Conservation (phyloP, 2,888 invertebrate species). For the Diloba caeruleocephala region DNA sequence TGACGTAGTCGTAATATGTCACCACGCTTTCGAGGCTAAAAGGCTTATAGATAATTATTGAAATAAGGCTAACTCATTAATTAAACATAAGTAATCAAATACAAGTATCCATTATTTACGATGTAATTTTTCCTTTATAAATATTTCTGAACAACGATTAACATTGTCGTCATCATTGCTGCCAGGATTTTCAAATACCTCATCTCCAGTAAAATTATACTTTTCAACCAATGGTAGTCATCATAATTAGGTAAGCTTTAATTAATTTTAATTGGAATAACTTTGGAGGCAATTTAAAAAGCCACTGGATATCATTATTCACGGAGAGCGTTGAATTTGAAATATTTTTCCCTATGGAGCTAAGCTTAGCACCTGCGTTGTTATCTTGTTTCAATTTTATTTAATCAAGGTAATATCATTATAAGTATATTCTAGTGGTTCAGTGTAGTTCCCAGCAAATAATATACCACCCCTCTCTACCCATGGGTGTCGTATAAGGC, state of each 20-base stretch:
- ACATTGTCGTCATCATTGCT: conserved; percentile 13
- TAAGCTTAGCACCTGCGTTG: background rate
- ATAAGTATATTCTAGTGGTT: too few relatives aligned
- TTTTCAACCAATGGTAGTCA: conserved; percentile 31
- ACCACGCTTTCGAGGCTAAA: conserved; percentile 43
- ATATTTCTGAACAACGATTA: conserved; percentile 11
- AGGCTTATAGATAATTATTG: conserved; percentile 30
- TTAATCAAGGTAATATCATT: conserved; percentile 8
- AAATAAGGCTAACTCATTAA: conserved; percentile 40
- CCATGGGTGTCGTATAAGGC: too few relatives aligned
- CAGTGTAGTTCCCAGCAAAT: too few relatives aligned
- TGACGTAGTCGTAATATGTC: conserved; percentile 19
- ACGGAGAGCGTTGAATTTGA: conserved; percentile 7
- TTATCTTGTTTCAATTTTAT: background rate
- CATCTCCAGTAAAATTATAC: conserved; percentile 18
- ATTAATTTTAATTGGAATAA: conserved; percentile 22
- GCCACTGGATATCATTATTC: conserved; percentile 25
- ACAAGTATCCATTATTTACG: conserved; percentile 21
- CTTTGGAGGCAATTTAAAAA: conserved; percentile 24
- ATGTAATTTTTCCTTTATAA: conserved; percentile 16
- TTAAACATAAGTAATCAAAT: conserved; percentile 23
- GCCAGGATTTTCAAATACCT: conserved; percentile 5
- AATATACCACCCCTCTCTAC: too few relatives aligned
- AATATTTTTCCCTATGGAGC: conserved; percentile 21
- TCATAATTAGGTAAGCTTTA: conserved; percentile 16